These are phyloP conservation scores for Meda fulgida DNA, from an alignment of 2,797 vertebrate genomes.

Conservation along the genomic window DNA sequence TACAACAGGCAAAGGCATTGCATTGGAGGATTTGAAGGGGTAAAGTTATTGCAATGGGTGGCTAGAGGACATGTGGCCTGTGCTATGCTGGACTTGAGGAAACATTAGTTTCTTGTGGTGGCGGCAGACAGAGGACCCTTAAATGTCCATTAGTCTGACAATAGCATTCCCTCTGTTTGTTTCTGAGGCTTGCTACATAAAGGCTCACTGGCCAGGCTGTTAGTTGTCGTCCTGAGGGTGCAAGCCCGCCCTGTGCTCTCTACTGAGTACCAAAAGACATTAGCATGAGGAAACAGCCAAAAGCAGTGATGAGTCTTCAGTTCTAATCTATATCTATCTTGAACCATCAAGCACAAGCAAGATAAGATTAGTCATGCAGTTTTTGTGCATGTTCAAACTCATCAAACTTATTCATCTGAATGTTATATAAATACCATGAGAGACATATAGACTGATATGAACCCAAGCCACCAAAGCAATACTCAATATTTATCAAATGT, in stretches of 20 bases:
- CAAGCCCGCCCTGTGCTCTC: neutral
- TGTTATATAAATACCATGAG: conserved; percentile 5
- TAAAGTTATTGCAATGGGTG: conserved; percentile 43
- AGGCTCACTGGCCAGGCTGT: conserved; percentile 41
- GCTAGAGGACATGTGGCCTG: conserved; percentile 42
- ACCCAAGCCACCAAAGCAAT: conserved; percentile 1
- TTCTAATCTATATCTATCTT: conserved; percentile 60
- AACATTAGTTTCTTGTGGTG: conserved; percentile 63
- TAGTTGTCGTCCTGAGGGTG: conserved; percentile 39
- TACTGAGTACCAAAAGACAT: conserved; percentile 20
- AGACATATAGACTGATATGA: conserved; percentile 10
- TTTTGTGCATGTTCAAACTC: conserved; percentile 38
- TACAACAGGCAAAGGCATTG: conserved; percentile 28
- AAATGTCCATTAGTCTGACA: conserved; percentile 50
- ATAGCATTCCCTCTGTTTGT: conserved; percentile 8
- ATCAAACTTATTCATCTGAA: neutral
- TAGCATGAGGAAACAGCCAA: conserved; percentile 52
- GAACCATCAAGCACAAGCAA: conserved; percentile 65
- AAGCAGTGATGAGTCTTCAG: conserved; percentile 57
- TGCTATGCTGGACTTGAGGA: conserved; percentile 35
- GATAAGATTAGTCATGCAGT: conserved; percentile 62
- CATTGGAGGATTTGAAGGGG: conserved; percentile 50
- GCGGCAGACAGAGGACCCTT: conserved; percentile 51
- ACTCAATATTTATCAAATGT: conserved; percentile 15
- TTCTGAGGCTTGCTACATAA: neutral